phyloP scores from a whole-genome alignment of 2,113 vertebrate species.

The Neoarius graeffei region DNA sequence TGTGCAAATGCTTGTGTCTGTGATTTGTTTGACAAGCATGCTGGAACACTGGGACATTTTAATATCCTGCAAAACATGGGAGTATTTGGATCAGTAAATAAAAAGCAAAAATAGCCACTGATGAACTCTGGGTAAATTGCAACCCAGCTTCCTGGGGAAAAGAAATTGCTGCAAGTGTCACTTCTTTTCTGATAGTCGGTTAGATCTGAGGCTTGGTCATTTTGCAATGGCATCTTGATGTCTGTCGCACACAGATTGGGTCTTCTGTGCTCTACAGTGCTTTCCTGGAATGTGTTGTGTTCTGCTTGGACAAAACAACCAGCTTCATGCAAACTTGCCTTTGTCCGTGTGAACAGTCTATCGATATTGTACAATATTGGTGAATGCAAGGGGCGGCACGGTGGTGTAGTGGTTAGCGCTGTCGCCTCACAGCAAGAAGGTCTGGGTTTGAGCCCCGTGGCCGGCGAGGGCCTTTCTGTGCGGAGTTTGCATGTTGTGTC shows the following conservation, averaged over 20 bases:
- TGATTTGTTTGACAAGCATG: not conserved
- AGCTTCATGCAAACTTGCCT: not conserved
- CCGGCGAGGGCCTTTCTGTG: no score
- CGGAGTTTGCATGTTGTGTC: no score
- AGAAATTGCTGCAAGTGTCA: not conserved
- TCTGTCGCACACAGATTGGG: not conserved
- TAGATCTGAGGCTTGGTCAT: not conserved
- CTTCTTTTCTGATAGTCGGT: not conserved
- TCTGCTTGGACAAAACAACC: not conserved
- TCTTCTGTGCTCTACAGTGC: not conserved
- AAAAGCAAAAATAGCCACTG: not conserved
- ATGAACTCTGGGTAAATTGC: not conserved
- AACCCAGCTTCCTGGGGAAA: not conserved
- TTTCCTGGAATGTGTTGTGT: constrained; percentile 12
- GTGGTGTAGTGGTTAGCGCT: no score
- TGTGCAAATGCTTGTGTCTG: not conserved
- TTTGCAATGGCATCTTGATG: not conserved
- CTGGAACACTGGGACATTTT: not conserved
- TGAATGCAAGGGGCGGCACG: no score
- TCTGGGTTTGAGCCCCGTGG: no score
- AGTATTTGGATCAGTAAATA: not conserved
- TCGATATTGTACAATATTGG: not conserved
- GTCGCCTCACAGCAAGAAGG: no score
- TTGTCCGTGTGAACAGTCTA: not conserved
- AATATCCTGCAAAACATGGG: not conserved